phyloP scores from a whole-genome alignment of 1,140 invertebrate species.

The Metopolophium dirhodum region DNA sequence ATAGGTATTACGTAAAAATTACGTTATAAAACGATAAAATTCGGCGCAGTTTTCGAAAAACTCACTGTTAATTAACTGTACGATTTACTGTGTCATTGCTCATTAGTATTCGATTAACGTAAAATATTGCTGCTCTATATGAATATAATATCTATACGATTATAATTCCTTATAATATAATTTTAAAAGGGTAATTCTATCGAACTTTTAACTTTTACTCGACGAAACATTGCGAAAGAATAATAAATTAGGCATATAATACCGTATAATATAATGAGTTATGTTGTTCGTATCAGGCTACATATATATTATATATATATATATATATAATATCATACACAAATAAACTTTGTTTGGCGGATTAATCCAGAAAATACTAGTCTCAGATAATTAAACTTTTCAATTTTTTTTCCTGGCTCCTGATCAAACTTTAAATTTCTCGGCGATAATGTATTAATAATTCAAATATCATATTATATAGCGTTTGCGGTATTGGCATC shows the following conservation, averaged over 20 bases:
- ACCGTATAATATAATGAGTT: neutral
- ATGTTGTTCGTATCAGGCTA: neutral
- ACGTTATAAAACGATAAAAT: neutral
- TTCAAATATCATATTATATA: neutral
- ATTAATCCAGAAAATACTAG: neutral
- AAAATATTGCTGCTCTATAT: neutral
- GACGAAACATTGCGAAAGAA: neutral
- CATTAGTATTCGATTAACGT: slow-evolving; percentile 5
- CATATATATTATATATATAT: neutral
- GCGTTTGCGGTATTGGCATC: neutral
- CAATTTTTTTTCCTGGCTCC: neutral
- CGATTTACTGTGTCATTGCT: neutral
- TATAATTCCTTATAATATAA: neutral
- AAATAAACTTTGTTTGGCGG: neutral
- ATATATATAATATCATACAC: neutral
- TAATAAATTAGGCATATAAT: neutral
- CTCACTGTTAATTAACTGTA: neutral
- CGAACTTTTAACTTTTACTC: neutral
- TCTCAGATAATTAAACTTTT: slow-evolving; percentile 13
- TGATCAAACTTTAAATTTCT: slow-evolving; percentile 1
- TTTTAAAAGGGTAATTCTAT: neutral
- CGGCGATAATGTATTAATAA: neutral
- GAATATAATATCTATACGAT: neutral
- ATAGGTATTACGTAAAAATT: no score
- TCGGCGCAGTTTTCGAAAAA: neutral